phyloP scores from a whole-genome alignment of 2,797 vertebrate species.

The Orestias chungarensis region DNA sequence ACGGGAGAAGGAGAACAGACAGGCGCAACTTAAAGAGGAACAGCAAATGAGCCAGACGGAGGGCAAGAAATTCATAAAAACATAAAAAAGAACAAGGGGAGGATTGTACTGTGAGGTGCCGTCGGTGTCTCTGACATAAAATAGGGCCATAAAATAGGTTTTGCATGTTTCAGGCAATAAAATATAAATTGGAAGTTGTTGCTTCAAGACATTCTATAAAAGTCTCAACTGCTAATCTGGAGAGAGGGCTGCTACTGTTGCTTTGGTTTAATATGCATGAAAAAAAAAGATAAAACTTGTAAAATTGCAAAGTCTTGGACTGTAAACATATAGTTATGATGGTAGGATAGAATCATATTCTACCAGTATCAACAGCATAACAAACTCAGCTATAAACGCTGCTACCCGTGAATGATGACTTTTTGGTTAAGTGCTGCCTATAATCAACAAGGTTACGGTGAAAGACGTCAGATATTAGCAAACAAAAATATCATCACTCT shows the following conservation, averaged over 20 bases:
- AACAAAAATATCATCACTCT: not conserved
- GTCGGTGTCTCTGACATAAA: conserved; percentile 31
- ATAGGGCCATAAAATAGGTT: conserved; percentile 30
- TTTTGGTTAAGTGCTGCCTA: not conserved
- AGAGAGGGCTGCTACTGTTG: not conserved
- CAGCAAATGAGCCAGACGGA: conserved; percentile 14
- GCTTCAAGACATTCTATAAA: conserved; percentile 35
- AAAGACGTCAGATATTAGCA: not conserved
- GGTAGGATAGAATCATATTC: not conserved
- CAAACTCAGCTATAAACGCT: not conserved
- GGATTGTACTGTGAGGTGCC: conserved; percentile 16
- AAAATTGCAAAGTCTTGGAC: conserved; percentile 8
- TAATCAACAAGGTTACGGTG: not conserved
- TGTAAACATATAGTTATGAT: not conserved
- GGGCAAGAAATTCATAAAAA: not conserved
- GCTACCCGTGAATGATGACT: not conserved
- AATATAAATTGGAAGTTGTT: conserved; percentile 50
- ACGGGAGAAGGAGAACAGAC: not conserved
- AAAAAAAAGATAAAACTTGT: conserved; percentile 32
- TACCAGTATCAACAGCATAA: not conserved
- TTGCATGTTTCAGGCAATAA: conserved; percentile 44
- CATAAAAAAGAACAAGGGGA: conserved; percentile 5
- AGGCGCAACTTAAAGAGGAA: not conserved
- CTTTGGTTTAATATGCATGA: conserved; percentile 38
- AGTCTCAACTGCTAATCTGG: conserved; percentile 17